phyloP scores from a whole-genome alignment of 2,113 vertebrate species.

The Elephas maximus region DNA sequence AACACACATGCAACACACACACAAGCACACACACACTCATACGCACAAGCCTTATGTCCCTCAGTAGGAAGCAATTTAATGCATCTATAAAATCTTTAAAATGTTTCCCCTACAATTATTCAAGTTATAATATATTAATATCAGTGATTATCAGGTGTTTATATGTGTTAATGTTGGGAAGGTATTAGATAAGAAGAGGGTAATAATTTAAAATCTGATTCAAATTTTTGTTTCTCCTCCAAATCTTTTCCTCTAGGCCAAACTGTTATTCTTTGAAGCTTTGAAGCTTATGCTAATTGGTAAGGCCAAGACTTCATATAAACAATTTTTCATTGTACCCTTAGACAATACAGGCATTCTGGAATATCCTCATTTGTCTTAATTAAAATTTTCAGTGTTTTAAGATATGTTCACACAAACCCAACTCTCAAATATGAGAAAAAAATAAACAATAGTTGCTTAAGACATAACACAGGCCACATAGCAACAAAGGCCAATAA shows the following conservation, averaged over 20 bases:
- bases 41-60: neutral
- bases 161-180: neutral
- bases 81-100: neutral
- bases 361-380: slow-evolving; percentile 37
- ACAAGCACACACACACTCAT: neutral
- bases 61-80: neutral
- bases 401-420: slow-evolving; percentile 30
- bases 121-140: neutral
- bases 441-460: slow-evolving; percentile 23
- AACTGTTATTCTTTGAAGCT: slow-evolving; percentile 36
- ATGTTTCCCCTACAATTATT: neutral
- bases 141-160: neutral
- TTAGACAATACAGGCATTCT: neutral
- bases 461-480: slow-evolving; percentile 18
- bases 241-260: neutral
- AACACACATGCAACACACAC: neutral
- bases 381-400: slow-evolving; percentile 52
- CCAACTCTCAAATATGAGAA: slow-evolving; percentile 44
- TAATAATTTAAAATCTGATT: slow-evolving; percentile 53
- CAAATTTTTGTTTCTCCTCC: neutral
- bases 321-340: slow-evolving; percentile 51
- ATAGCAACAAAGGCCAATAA: neutral
- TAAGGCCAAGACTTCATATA: slow-evolving; percentile 10
- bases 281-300: neutral
- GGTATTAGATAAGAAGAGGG: neutral